Conservation (phyloP, 2,888 invertebrate genomes). For the Apodemia mormo region DNA sequence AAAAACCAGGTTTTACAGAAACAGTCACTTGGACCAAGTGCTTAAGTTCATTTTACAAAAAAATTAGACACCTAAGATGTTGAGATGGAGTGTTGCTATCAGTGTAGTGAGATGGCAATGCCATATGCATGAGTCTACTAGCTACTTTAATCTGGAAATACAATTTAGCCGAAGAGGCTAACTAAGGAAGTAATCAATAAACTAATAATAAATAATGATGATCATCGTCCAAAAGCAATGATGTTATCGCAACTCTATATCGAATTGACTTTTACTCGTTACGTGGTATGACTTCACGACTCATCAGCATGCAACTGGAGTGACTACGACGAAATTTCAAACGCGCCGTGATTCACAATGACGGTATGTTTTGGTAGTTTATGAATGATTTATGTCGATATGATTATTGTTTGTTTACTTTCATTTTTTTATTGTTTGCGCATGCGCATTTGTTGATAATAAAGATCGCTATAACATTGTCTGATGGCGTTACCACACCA, state of each 20-base stretch:
- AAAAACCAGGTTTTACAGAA: too few relatives aligned
- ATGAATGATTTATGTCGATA: slow-evolving; percentile 39
- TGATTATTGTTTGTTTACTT: slow-evolving; percentile 39
- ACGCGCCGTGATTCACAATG: slow-evolving; percentile 38
- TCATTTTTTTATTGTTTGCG: slow-evolving; percentile 34
- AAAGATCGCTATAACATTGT: too few relatives aligned
- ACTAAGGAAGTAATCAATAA: not conserved
- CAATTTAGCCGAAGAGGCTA: too few relatives aligned
- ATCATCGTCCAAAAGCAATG: not conserved
- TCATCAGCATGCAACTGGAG: slow-evolving; percentile 44
- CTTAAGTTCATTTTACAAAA: too few relatives aligned
- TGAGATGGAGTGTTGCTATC: too few relatives aligned
- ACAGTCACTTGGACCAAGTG: too few relatives aligned
- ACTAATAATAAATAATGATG: not conserved
- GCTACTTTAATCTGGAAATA: too few relatives aligned
- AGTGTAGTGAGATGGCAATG: too few relatives aligned
- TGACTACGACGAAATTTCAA: slow-evolving; percentile 51
- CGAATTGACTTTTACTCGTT: slow-evolving; percentile 46
- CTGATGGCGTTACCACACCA: too few relatives aligned
- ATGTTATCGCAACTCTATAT: slow-evolving; percentile 22
- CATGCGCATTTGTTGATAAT: not conserved
- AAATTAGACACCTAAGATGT: too few relatives aligned
- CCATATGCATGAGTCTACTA: too few relatives aligned
- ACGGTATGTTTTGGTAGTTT: slow-evolving; percentile 36
- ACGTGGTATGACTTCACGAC: slow-evolving; percentile 57